phyloP scores from a whole-genome alignment of 2,113 vertebrate species.

The Dipodomys stephensi region DNA sequence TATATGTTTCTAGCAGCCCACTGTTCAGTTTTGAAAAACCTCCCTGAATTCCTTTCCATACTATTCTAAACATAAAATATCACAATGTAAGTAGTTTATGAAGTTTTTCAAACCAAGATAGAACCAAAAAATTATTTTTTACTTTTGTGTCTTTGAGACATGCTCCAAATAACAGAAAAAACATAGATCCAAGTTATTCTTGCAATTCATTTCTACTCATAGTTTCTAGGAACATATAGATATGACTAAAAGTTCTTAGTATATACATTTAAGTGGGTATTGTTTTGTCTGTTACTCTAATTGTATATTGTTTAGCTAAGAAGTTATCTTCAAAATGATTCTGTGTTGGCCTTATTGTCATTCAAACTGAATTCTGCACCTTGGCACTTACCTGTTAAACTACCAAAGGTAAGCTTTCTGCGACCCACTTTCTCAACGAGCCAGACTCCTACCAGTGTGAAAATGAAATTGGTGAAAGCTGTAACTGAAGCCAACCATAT shows the following conservation, averaged over 20 bases:
- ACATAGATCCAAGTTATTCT: background rate
- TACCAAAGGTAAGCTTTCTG: constrained; percentile 94
- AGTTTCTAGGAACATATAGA: background rate
- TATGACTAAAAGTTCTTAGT: background rate
- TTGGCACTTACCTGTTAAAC: constrained; percentile 91
- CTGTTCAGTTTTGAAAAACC: background rate
- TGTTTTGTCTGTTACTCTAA: background rate
- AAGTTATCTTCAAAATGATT: background rate
- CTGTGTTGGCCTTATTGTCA: no score
- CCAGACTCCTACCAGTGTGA: constrained; percentile 97
- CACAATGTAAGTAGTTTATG: background rate
- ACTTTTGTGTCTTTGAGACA: background rate
- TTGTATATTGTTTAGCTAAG: background rate
- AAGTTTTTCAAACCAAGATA: constrained; percentile 10
- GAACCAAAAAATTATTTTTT: background rate
- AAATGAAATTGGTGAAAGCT: constrained; percentile 97
- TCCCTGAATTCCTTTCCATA: background rate
- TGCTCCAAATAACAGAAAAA: constrained; percentile 32
- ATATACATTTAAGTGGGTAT: background rate
- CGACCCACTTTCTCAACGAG: constrained; percentile 96
- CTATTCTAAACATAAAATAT: constrained; percentile 40
- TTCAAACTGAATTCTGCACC: background rate
- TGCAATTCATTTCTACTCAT: background rate
- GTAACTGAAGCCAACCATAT: constrained; percentile 97
- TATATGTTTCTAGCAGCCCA: background rate